Percentiles rank a stretch among this genome's conserved stretches.
phyloP scores from a whole-genome alignment of 2,113 vertebrate species.

The Lathamus discolor region DNA sequence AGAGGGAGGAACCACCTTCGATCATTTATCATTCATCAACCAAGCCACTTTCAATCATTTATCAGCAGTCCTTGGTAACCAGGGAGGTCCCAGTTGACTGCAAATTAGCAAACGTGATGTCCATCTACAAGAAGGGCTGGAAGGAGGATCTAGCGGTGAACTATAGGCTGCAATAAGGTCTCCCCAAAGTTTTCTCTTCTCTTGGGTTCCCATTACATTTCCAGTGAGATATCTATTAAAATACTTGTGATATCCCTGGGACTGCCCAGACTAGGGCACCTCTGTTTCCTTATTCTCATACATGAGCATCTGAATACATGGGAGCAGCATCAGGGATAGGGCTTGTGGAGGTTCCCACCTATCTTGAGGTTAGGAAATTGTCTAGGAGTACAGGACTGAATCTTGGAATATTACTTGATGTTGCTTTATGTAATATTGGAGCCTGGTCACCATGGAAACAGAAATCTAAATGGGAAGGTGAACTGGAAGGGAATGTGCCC shows the following conservation, averaged over 20 bases:
- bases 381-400: not conserved
- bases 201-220: not conserved
- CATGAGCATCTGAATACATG: not conserved
- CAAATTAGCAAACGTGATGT: not conserved
- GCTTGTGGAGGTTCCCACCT: not conserved
- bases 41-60: not conserved
- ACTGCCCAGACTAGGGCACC: not conserved
- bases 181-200: not conserved
- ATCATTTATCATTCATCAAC: not conserved
- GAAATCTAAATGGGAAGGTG: not conserved
- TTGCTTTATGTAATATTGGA: not conserved
- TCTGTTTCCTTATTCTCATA: not conserved
- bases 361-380: not conserved
- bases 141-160: not conserved
- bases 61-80: not conserved
- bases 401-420: not conserved
- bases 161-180: not conserved
- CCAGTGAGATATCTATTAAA: not conserved
- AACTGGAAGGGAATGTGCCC: not conserved
- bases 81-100: not conserved
- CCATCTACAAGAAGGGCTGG: not conserved
- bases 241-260: not conserved
- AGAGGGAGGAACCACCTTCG: not conserved
- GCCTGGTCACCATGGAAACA: not conserved
- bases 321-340: not conserved